Percentiles rank a stretch among this genome's conserved stretches.
phyloP scores from a whole-genome alignment of 2,888 invertebrate genomes.

The Lampropteryx suffumata region DNA sequence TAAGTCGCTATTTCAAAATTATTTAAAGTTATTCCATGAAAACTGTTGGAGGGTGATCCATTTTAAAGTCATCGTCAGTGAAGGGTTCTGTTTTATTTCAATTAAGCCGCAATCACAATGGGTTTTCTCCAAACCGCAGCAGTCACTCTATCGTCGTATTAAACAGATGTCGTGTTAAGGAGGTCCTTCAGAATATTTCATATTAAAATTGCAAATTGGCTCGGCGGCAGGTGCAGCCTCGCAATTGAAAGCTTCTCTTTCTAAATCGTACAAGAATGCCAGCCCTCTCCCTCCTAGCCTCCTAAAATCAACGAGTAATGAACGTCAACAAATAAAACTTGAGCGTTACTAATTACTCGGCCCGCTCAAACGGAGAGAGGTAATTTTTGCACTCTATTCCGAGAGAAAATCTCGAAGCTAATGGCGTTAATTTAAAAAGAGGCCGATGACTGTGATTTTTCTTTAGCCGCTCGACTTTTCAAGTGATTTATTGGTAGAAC shows the following conservation, averaged over 20 bases:
- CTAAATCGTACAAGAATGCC: constrained; percentile 50
- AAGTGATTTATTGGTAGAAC: constrained; percentile 68
- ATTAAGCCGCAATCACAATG: constrained; percentile 77
- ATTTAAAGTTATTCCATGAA: constrained; percentile 31
- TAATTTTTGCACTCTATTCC: constrained; percentile 80
- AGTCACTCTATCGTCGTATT: constrained; percentile 80
- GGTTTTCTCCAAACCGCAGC: constrained; percentile 63
- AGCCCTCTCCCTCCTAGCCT: constrained; percentile 53
- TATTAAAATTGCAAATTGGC: constrained; percentile 83
- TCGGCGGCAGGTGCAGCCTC: constrained; percentile 78
- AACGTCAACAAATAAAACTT: constrained; percentile 83
- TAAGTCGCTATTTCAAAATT: constrained; percentile 7
- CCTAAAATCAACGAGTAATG: constrained; percentile 78
- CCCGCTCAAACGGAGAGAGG: constrained; percentile 74
- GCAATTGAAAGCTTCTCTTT: constrained; percentile 65
- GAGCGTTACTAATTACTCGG: constrained; percentile 82
- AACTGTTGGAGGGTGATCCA: constrained; percentile 43
- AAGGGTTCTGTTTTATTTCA: constrained; percentile 79
- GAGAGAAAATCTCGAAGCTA: constrained; percentile 78
- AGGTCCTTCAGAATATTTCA: constrained; percentile 79
- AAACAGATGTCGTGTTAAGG: constrained; percentile 84
- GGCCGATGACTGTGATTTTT: constrained; percentile 79
- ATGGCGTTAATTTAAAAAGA: constrained; percentile 82
- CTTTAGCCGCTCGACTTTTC: constrained; percentile 61
- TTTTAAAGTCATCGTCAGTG: constrained; percentile 51